Base-by-base conservation (phyloP, 2,113 vertebrate genomes). In the Seriola quinqueradiata region DNA sequence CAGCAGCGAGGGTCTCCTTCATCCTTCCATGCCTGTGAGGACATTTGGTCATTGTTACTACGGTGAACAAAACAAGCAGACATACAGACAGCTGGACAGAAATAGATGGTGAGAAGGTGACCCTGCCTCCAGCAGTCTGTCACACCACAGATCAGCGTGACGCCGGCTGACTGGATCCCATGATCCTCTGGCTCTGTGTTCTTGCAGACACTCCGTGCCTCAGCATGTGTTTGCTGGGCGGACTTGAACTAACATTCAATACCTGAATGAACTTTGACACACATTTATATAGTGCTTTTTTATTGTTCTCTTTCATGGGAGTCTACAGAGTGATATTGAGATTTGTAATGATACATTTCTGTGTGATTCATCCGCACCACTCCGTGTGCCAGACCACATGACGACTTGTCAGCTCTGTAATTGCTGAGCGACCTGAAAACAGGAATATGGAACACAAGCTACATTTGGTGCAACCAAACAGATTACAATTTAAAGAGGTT, bases 81-180 rank as follows among this genome's bases (percentile, higher is more conserved):
- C 11, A 11, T 63, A 32, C n/a, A 46, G 80, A 86, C 36, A 36
- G 81, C 25, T 25, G 58, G 65, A 72, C 84, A 63, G 79, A 75
- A 87, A 89, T 86, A 90, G 82, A 75, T 4, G 1, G 59, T 12
- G 82, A 70, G 67, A 82, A 90, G 84, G 85, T 91, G 82, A 89
- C 86, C 84, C 77, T 32, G 54, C 85, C 74, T 63, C 42, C 44
- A 69, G 89, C 86, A 65, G 83, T 28, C 79, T 86, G 81, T 90
- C 61, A 84, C 85, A 81, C 70, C 36, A 65, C 68, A 48, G 77
- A 83, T 68, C 83, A 84, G 83, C 10, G 28, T 88, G 76, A 87
- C 28, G 68, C 38, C 4, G n/a, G 59, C 54, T 38, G 9, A 55
- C 75, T 50, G 66, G 50, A 48, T 36, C 77, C 66, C 52, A 25